Percentiles rank a stretch among this genome's conserved stretches.
Conservation (phyloP, 2,113 vertebrate genomes). For the Balaeniceps rex region DNA sequence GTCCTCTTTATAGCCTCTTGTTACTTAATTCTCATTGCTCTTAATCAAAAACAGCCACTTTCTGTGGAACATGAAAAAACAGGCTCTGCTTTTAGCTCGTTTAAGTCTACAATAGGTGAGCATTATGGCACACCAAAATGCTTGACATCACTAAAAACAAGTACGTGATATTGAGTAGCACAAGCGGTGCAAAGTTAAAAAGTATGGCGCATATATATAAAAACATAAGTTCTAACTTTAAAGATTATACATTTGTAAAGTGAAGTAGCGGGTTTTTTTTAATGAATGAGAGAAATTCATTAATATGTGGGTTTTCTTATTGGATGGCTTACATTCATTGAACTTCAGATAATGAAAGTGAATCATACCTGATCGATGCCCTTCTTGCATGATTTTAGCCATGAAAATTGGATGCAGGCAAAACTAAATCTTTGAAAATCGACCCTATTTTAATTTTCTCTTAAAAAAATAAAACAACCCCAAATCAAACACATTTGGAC, state of each 20-base stretch:
- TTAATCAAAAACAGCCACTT: neutral
- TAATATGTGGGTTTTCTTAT: neutral
- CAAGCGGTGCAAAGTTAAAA: neutral
- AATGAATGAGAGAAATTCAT: neutral
- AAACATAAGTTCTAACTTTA: neutral
- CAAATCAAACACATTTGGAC: neutral
- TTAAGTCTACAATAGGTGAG: neutral
- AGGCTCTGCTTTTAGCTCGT: neutral
- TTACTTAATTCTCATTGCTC: neutral
- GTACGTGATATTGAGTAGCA: rapidly evolving
- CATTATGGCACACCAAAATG: neutral
- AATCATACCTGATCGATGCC: neutral
- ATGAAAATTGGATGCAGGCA: neutral
- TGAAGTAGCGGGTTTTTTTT: neutral
- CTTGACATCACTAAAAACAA: neutral
- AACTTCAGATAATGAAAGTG: neutral
- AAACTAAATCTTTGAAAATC: slow-evolving; percentile 11
- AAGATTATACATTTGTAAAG: neutral
- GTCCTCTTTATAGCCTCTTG: neutral
- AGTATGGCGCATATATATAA: neutral
- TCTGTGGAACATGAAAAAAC: neutral
- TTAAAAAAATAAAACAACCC: slow-evolving; percentile 18
- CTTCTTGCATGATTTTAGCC: neutral
- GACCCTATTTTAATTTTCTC: neutral
- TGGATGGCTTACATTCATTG: neutral